A percentile compares a stretch with the other conserved stretches of the same genome.
Conservation (phyloP, 30 jellyfish, hydroid and myxozoan species). For the Rhopilema esculentum region DNA sequence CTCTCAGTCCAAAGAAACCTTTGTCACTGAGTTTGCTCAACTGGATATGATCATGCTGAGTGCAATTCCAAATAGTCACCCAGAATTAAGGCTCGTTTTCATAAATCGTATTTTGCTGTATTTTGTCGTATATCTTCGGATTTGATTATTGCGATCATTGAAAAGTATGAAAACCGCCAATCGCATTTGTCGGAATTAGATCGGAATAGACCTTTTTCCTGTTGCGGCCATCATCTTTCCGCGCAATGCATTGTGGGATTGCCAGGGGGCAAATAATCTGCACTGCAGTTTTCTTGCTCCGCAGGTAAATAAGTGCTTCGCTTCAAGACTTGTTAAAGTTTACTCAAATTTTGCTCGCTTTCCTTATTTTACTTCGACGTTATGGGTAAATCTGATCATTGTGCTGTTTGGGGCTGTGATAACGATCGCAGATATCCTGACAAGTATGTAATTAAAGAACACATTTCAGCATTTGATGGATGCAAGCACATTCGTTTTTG, state of each 20-base stretch:
- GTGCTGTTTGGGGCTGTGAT: conserved; percentile 55
- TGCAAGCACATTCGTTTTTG: conserved; percentile 21
- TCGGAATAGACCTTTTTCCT: conserved; percentile 9
- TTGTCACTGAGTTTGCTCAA: conserved; percentile 41
- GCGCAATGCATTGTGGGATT: conserved; percentile 3
- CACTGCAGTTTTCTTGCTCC: conserved; percentile 11
- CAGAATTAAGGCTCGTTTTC: no score
- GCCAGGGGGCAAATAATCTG: not conserved
- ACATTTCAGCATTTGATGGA: conserved; percentile 29
- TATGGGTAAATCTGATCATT: conserved; percentile 28
- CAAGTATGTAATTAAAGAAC: conserved; percentile 9
- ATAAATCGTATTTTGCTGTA: no score
- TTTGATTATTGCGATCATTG: no score
- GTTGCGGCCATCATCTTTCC: conserved; percentile 19
- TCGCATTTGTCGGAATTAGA: no score
- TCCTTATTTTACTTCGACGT: not conserved
- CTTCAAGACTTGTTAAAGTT: conserved; percentile 13
- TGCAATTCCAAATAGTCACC: conserved; percentile 40
- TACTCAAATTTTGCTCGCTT: conserved; percentile 15
- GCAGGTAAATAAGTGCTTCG: conserved; percentile 17
- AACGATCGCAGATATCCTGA: conserved; percentile 48
- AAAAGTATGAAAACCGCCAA: no score
- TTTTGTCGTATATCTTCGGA: no score
- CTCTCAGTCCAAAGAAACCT: conserved; percentile 19
- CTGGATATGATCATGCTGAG: conserved; percentile 48